Evolutionary conservation across 2,113 vertebrate genomes (phyloP).

Genomic region (Cololabis saira): DNA sequence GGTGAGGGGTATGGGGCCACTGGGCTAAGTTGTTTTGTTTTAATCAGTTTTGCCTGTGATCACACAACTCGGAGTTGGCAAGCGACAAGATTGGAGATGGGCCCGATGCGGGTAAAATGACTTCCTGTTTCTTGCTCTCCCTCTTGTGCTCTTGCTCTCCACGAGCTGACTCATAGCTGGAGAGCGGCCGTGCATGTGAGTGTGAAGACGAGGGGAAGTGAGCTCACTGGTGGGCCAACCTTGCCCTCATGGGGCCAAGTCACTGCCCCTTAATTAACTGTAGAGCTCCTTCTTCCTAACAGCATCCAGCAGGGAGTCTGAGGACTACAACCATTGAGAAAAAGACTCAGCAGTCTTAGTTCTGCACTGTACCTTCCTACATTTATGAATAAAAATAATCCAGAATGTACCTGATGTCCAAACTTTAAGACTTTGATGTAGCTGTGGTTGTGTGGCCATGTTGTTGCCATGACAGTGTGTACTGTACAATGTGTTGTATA

Average conservation of each 20-base stretch:
- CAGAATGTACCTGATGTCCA: conserved; percentile 19
- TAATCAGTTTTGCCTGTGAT: conserved; percentile 79
- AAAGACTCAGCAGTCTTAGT: background rate
- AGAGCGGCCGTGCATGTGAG: conserved; percentile 69
- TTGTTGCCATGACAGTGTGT: conserved; percentile 60
- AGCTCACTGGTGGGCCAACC: conserved; percentile 73
- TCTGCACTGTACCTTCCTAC: conserved; percentile 12
- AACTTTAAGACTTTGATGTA: background rate
- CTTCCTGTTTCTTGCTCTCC: conserved; percentile 71
- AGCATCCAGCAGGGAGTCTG: conserved; percentile 54
- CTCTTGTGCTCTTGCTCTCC: conserved; percentile 38
- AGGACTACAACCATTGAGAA: conserved; percentile 18
- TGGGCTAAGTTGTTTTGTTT: conserved; percentile 72
- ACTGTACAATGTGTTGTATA: conserved; percentile 55
- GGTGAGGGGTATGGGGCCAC: conserved; percentile 14
- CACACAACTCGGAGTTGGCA: conserved; percentile 68
- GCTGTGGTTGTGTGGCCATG: too few species aligned
- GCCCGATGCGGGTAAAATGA: conserved; percentile 69
- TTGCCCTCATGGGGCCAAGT: conserved; percentile 66
- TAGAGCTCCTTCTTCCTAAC: conserved; percentile 59
- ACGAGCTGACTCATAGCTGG: conserved; percentile 69
- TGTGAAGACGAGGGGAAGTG: conserved; percentile 78
- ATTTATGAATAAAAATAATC: background rate
- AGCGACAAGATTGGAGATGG: conserved; percentile 69
- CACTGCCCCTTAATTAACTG: conserved; percentile 73